phyloP scores from a whole-genome alignment of 2,797 vertebrate species.

The Muscicapa striata region DNA sequence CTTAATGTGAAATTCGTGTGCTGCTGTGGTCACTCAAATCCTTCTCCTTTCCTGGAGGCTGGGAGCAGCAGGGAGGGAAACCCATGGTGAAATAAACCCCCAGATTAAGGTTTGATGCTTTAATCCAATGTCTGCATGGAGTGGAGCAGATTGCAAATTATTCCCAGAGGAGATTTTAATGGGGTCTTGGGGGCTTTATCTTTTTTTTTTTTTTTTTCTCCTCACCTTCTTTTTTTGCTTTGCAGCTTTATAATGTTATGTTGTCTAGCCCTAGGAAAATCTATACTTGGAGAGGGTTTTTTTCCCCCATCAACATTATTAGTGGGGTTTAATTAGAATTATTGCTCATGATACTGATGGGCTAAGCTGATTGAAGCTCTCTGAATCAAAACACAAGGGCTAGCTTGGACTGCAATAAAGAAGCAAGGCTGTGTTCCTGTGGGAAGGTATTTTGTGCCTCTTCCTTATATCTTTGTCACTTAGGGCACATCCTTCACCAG shows the following conservation, averaged over 20 bases:
- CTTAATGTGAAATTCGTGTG: not conserved
- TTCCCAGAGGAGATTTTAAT: not conserved
- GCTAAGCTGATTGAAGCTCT: not conserved
- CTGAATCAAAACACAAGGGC: not conserved
- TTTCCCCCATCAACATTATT: not conserved
- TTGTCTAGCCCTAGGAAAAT: not conserved
- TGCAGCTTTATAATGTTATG: not conserved
- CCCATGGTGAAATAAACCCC: not conserved
- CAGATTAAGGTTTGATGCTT: not conserved
- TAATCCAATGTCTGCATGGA: not conserved
- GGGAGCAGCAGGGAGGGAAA: not conserved
- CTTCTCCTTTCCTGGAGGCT: not conserved
- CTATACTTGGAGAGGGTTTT: not conserved
- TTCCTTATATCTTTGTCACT: not conserved
- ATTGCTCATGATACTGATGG: not conserved
- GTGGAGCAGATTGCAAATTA: not conserved
- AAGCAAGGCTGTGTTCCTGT: not conserved
- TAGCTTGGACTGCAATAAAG: not conserved
- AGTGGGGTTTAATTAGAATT: not conserved
- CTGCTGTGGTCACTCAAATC: not conserved
- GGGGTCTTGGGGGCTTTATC: not conserved
- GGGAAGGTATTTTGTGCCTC: not conserved
- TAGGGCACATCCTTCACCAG: not conserved
- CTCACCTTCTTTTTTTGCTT: not conserved
- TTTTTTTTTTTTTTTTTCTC: not conserved